Evolutionary conservation across 1,140 invertebrate genomes (phyloP).

Genomic region (Lepidurus apus): DNA sequence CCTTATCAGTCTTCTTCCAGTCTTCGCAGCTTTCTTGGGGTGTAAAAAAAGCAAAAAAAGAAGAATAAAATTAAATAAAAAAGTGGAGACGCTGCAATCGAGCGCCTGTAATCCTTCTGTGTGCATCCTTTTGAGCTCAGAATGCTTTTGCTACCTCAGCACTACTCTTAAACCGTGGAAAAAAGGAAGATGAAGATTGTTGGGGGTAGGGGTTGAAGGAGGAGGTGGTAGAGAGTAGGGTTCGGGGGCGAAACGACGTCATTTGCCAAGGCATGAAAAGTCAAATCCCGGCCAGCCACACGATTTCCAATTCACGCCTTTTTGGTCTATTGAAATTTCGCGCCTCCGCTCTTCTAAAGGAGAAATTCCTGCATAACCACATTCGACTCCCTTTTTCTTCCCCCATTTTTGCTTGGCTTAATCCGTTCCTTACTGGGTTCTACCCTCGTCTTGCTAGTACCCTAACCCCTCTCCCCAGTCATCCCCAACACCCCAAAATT

Average conservation of each 20-base stretch:
- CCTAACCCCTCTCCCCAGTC: background rate
- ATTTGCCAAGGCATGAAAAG: slow-evolving; percentile 5
- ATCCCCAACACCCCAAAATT: background rate
- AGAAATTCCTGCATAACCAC: slow-evolving; percentile 1
- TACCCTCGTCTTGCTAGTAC: background rate
- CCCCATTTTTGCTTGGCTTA: background rate
- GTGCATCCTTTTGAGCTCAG: slow-evolving; percentile 1
- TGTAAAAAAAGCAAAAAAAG: background rate
- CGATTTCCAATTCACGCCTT: slow-evolving; percentile 21
- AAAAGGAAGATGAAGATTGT: background rate
- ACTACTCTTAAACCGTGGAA: background rate
- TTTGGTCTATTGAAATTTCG: slow-evolving; percentile 18
- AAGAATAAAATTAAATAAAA: background rate
- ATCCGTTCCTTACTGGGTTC: background rate
- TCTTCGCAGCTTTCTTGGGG: background rate
- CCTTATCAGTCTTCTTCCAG: slow-evolving; percentile 1
- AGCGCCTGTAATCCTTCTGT: background rate
- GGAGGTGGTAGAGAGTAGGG: background rate
- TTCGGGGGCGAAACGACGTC: background rate
- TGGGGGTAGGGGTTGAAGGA: background rate
- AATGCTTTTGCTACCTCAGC: slow-evolving; percentile 9
- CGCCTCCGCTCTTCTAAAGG: background rate
- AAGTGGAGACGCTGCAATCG: background rate
- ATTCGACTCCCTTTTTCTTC: background rate
- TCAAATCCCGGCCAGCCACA: background rate